A percentile compares a stretch with the other conserved stretches of the same genome.
phyloP scores from a whole-genome alignment of 2,888 invertebrate species.

The Aphidoletes aphidimyza region DNA sequence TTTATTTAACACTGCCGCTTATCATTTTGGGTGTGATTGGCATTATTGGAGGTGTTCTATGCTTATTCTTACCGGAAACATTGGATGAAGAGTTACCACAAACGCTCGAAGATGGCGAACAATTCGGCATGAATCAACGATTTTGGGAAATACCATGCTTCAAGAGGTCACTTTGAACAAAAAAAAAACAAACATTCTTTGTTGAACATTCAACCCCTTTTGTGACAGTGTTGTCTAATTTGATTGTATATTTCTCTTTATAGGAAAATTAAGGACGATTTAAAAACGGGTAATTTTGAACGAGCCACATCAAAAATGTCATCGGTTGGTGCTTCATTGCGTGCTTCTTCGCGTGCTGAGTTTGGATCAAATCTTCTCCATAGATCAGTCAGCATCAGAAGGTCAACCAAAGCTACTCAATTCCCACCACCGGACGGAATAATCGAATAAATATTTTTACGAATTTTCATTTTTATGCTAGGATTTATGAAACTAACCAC shows the following conservation, averaged over 20 bases:
- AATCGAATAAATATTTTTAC: background rate
- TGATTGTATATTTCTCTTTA: constrained; percentile 47
- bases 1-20: constrained; percentile 79
- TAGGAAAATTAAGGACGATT: constrained; percentile 43
- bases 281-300: constrained; percentile 58
- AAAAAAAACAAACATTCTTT: background rate
- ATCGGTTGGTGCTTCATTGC: constrained; percentile 68
- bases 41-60: constrained; percentile 78
- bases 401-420: constrained; percentile 63
- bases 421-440: background rate
- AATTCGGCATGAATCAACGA: constrained; percentile 82
- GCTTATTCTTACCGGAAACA: constrained; percentile 86
- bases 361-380: constrained; percentile 72
- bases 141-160: constrained; percentile 86
- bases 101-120: constrained; percentile 85
- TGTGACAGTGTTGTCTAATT: background rate
- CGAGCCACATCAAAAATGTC: constrained; percentile 64
- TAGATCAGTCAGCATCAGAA: constrained; percentile 68
- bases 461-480: background rate
- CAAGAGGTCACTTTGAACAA: constrained; percentile 69
- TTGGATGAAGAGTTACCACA: constrained; percentile 87
- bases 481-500: no score
- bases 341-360: constrained; percentile 74
- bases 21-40: constrained; percentile 82
- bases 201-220: background rate